Conservation (phyloP, 2,888 invertebrate genomes). For the Cheilosia urbana region DNA sequence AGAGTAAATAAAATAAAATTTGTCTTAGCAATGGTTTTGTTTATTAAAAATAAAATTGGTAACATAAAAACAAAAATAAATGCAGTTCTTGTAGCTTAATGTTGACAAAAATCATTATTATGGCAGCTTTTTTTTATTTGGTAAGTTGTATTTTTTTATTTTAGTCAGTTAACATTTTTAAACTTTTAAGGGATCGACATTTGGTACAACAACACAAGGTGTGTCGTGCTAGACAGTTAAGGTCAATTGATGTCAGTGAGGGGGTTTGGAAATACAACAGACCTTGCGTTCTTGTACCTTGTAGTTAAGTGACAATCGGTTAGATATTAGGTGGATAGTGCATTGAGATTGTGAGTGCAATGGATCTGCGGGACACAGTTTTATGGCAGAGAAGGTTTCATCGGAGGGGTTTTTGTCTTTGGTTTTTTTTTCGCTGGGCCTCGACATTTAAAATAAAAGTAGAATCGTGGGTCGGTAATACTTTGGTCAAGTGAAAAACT, state of each 20-base stretch:
- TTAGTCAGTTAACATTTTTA: conserved; percentile 5
- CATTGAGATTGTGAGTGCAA: conserved; percentile 48
- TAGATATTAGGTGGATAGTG: conserved; percentile 10
- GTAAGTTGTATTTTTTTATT: background rate
- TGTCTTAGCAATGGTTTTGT: background rate
- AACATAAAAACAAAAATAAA: conserved; percentile 41
- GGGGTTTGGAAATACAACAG: too few species aligned
- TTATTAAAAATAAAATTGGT: conserved; percentile 36
- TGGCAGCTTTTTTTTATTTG: conserved; percentile 40
- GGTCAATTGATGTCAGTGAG: too few species aligned
- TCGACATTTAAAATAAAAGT: too few species aligned
- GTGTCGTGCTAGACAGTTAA: too few species aligned
- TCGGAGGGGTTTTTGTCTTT: too few species aligned
- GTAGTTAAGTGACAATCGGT: background rate
- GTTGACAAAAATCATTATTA: conserved; percentile 18
- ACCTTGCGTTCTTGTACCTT: too few species aligned
- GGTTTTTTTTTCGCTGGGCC: too few species aligned
- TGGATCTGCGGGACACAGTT: background rate
- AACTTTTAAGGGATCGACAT: background rate
- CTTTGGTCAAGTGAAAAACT: too few species aligned
- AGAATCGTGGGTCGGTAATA: too few species aligned
- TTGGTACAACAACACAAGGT: background rate
- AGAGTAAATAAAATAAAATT: conserved; percentile 19
- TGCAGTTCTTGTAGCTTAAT: conserved; percentile 37
- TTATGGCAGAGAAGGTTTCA: background rate